These are phyloP conservation scores for Volucella inanis DNA, from an alignment of 2,888 invertebrate genomes.

Conservation along the genomic window DNA sequence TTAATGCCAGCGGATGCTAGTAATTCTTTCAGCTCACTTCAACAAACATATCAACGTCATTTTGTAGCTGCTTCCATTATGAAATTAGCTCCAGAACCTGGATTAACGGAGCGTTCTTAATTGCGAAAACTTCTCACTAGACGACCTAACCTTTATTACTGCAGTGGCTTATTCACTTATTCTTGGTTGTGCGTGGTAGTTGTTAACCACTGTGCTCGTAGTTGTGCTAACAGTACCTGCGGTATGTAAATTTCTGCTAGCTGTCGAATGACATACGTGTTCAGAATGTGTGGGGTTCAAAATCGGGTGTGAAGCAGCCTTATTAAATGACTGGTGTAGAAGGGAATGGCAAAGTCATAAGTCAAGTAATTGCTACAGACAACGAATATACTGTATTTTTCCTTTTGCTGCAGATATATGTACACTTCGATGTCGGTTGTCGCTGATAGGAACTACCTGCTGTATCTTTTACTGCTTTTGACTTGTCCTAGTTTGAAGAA, in stretches of 20 bases:
- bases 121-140: not conserved
- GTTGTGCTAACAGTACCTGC: not conserved
- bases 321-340: not conserved
- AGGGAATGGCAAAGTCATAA: not conserved
- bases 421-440: not conserved
- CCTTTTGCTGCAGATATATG: not conserved
- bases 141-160: not conserved
- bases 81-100: constrained; percentile 9
- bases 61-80: constrained; percentile 6
- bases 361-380: too few species aligned
- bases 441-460: not conserved
- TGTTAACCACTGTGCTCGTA: not conserved
- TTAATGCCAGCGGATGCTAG: too few species aligned
- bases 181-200: not conserved
- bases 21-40: too few species aligned
- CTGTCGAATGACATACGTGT: not conserved
- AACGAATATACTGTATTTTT: too few species aligned
- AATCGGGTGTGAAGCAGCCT: too few species aligned
- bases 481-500: constrained; percentile 26
- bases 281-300: not conserved
- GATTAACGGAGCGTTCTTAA: too few species aligned
- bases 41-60: not conserved
- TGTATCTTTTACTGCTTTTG: constrained; percentile 6
- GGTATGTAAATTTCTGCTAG: not conserved
- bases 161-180: constrained; percentile 3